Base-by-base conservation (phyloP, 2,797 vertebrate species). In the Ctenochaetus hawaiiensis region DNA sequence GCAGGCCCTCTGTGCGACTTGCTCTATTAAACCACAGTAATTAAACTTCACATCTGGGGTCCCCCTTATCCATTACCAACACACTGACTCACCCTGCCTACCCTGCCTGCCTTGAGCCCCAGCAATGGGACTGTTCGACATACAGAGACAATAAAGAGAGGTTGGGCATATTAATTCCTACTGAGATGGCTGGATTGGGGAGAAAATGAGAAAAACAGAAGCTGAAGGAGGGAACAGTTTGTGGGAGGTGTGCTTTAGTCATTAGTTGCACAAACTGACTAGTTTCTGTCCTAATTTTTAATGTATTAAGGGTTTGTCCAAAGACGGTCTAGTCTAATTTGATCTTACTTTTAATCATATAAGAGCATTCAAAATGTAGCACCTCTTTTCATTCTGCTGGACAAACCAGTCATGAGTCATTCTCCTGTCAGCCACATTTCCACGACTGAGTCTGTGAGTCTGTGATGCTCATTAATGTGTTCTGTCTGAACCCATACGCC, bases 11-110 rank as follows among this genome's bases (percentile, higher is more conserved):
- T 48, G 20, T 3, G 5, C 37, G 51, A 75, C 62, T 59, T 23
- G 39, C 75, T 77, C 80, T 85, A 78, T 83, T 84, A 84, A 83
- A 14, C 69, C 71, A 75, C 79, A 87, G 67, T 88, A 83, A 90
- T 91, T 90, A 87, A 84, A 86, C 87, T 75, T 82, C 75, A 79
- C n/a, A 16, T 83, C 80, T 75, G 53, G 49, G 58, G 77, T 49
- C 59, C 49, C 59, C 61, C 48, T 77, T 72, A 80, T 86, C 78
- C 68, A 82, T 89, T 84, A 78, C 67, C 58, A 76, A 78, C 71
- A 71, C 52, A 59, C 60, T 81, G 83, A 88, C 82, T 87, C 78
- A 68, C 65, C 53, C 66, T 41, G 72, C 66, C 65, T 41, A 13
- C 64, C 4, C 30, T 34, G 12, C 41, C 75, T 70, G 72, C 58